Conservation (phyloP, 2,113 vertebrate genomes). For the Gobius niger region DNA sequence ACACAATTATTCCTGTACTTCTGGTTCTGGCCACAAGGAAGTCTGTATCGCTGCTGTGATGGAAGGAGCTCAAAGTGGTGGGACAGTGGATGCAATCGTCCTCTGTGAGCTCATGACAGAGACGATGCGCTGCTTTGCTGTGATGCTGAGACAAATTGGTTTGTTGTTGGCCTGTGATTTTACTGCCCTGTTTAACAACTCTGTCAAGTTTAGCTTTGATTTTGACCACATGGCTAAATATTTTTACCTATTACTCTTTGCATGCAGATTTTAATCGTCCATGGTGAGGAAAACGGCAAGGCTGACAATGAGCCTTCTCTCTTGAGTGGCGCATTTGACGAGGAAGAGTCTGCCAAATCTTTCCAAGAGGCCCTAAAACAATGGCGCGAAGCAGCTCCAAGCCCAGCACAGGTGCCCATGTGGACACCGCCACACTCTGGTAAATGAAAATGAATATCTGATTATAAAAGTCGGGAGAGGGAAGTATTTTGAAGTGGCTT, state of each 20-base stretch:
- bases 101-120: no score
- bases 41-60: no score
- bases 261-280: constrained; percentile 62
- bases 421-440: constrained; percentile 65
- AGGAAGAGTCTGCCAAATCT: constrained; percentile 77
- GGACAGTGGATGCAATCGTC: no score
- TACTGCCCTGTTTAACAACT: no score
- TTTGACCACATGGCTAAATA: neutral
- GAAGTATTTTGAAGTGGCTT: no score
- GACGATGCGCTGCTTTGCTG: no score
- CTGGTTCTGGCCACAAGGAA: no score
- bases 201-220: neutral
- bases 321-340: constrained; percentile 74
- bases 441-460: constrained; percentile 36
- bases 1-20: no score
- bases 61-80: no score
- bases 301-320: constrained; percentile 47
- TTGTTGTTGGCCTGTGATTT: no score
- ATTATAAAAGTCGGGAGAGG: no score
- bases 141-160: no score
- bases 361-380: constrained; percentile 83
- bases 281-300: constrained; percentile 52
- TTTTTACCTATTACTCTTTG: constrained; percentile 9
- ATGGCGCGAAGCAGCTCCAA: constrained; percentile 74
- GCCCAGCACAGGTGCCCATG: constrained; percentile 53